A percentile compares a stretch with the other conserved stretches of the same genome.
phyloP scores from a whole-genome alignment of 2,888 invertebrate genomes.

The Patella caerulea region DNA sequence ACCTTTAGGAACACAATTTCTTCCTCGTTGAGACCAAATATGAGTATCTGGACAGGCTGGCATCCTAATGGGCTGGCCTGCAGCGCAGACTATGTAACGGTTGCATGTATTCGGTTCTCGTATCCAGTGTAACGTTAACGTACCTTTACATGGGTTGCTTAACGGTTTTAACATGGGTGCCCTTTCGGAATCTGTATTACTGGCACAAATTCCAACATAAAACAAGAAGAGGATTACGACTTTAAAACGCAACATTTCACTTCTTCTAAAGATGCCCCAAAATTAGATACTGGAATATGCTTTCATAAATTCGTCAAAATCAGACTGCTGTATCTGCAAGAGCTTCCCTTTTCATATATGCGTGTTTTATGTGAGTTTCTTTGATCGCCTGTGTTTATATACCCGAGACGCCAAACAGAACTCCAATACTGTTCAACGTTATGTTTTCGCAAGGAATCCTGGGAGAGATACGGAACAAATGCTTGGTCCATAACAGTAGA shows the following conservation, averaged over 20 bases:
- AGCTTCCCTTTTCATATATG: too few relatives aligned
- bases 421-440: too few relatives aligned
- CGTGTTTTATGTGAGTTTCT: too few relatives aligned
- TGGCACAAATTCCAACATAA: not conserved
- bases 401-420: too few relatives aligned
- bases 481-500: not conserved
- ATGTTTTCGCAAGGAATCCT: too few relatives aligned
- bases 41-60: conserved; percentile 27
- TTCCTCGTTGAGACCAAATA: conserved; percentile 33
- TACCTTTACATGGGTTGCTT: not conserved
- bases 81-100: conserved; percentile 33
- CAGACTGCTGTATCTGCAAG: too few relatives aligned
- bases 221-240: not conserved
- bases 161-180: not conserved
- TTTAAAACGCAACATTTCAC: not conserved
- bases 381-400: too few relatives aligned
- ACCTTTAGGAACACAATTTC: conserved; percentile 30
- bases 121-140: conserved; percentile 27
- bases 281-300: too few relatives aligned
- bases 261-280: too few relatives aligned
- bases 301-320: too few relatives aligned
- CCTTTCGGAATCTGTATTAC: not conserved
- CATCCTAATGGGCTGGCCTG: conserved; percentile 33
- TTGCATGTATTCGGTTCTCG: conserved; percentile 34
- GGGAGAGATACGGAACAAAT: too few relatives aligned